Evolutionary conservation across 2,888 invertebrate species (phyloP), one percentile per base, ranked within the genome.

Genomic region (Drosophila peninsularis): DNA sequence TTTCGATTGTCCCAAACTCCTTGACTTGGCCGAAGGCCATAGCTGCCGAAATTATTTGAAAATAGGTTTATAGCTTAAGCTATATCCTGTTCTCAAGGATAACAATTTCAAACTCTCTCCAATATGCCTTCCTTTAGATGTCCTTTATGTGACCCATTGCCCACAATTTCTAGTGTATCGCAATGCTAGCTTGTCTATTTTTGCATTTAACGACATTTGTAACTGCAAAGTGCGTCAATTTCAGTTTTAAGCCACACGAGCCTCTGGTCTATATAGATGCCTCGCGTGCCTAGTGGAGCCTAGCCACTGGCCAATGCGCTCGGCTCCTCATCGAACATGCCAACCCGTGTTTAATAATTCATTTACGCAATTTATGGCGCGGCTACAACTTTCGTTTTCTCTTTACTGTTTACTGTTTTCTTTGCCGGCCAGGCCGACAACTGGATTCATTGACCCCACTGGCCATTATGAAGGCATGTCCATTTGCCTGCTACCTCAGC

Each of bases 291-390:
- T 10, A 27, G 37, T n/a, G 42, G 24, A 24, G 50, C 36, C 50
- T 14, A 50, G 6, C 49, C 49, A 11, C 11, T 30, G 17, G 11
- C 47, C 7, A 41, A 19, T 17, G 14, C 11, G 37, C 37, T 19
- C 5, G 53, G 30, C 30, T 13, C 5, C 10, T 19, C 47, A 14
- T n/a, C 52, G 45, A 66, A 71, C 82, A 66, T 42, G 50, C 49
- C 67, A 53, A 17, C 21, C 11, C 44, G 19, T 0, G 24, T 49
- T 44, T 69, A 81, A 89, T 85, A 87, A 87, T 83, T 84, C 53
- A 84, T 89, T 85, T 87, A 81, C 85, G 85, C 89, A 87, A 87
- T 77, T 86, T 78, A 78, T 84, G 78, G 71, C 70, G 41, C 44
- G 52, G 45, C 14, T 39, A 37, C 19, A 64, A 77, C 80, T 78